A percentile compares a stretch with the other conserved stretches of the same genome.
These are phyloP conservation scores for Lophius americanus DNA, from an alignment of 2,797 vertebrate species.

Conservation along the genomic window DNA sequence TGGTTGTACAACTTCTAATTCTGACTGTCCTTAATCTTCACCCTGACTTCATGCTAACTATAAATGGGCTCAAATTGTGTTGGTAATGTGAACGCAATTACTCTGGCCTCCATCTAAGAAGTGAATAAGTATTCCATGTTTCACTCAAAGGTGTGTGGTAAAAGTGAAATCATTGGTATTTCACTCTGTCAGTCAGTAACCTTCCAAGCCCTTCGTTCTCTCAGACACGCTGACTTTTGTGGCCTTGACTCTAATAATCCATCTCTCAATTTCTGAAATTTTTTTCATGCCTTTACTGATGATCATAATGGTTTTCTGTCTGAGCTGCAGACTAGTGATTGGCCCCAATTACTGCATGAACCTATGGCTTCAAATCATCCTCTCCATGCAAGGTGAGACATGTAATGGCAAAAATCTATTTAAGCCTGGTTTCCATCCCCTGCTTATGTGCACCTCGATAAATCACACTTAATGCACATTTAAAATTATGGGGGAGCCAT, in stretches of 20 bases:
- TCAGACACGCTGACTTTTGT: slow-evolving; percentile 68
- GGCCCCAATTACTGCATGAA: slow-evolving; percentile 77
- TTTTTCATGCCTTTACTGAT: slow-evolving; percentile 72
- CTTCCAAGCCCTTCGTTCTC: slow-evolving; percentile 60
- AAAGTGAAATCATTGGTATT: slow-evolving; percentile 56
- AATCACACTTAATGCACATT: slow-evolving; percentile 68
- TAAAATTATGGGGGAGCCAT: slow-evolving; percentile 58
- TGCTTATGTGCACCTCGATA: slow-evolving; percentile 49
- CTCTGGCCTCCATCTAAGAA: slow-evolving; percentile 34
- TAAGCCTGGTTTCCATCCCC: slow-evolving; percentile 56
- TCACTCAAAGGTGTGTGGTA: slow-evolving; percentile 43
- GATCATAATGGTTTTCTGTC: slow-evolving; percentile 77
- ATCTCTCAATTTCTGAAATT: slow-evolving; percentile 71
- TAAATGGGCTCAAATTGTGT: slow-evolving; percentile 6
- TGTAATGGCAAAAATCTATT: slow-evolving; percentile 73
- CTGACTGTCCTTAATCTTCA: slow-evolving; percentile 1
- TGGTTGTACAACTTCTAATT: neutral
- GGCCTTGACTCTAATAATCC: slow-evolving; percentile 78
- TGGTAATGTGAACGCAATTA: slow-evolving; percentile 36
- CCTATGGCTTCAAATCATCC: slow-evolving; percentile 74
- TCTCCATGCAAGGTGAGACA: slow-evolving; percentile 72
- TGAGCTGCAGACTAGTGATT: slow-evolving; percentile 72
- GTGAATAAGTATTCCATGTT: slow-evolving; percentile 37
- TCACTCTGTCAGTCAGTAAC: slow-evolving; percentile 64
- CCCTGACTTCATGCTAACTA: slow-evolving; percentile 7